Evolutionary conservation across 2,797 vertebrate species (phyloP).

Genomic region (Anisognathus igniventris): DNA sequence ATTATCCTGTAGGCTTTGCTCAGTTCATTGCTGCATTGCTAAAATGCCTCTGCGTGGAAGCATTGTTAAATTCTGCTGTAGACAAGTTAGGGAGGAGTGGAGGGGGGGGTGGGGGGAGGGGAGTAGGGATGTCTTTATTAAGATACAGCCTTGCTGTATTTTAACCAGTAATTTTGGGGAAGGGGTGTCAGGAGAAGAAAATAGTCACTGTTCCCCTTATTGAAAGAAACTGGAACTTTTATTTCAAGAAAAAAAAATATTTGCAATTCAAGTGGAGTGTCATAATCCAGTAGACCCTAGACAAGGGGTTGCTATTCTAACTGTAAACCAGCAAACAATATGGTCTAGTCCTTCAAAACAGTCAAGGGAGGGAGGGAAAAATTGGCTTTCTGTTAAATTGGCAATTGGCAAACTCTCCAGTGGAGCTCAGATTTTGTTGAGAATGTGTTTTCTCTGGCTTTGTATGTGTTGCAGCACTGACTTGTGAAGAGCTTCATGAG

Average conservation of each 20-base stretch:
- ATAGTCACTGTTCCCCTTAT: slow-evolving; percentile 72
- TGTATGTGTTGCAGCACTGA: background rate
- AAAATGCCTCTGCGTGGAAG: slow-evolving; percentile 7
- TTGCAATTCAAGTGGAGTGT: slow-evolving; percentile 28
- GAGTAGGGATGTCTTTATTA: slow-evolving; percentile 45
- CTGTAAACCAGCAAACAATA: slow-evolving; percentile 61
- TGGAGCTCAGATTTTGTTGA: slow-evolving; percentile 66
- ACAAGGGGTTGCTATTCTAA: slow-evolving; percentile 60
- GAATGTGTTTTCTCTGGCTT: slow-evolving; percentile 55
- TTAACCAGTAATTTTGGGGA: slow-evolving; percentile 70
- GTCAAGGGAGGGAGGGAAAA: slow-evolving; percentile 53
- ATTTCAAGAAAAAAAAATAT: slow-evolving; percentile 16
- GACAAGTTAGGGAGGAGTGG: slow-evolving; percentile 14
- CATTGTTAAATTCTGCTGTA: slow-evolving; percentile 70
- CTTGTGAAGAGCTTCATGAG: slow-evolving; percentile 38
- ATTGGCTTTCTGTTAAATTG: slow-evolving; percentile 72
- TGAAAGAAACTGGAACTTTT: slow-evolving; percentile 67
- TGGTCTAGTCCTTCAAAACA: slow-evolving; percentile 62
- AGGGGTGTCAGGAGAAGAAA: slow-evolving; percentile 70
- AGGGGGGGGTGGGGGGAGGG: background rate
- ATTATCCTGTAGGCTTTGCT: slow-evolving; percentile 9
- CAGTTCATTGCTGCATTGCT: background rate
- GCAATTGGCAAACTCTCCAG: slow-evolving; percentile 73
- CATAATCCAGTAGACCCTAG: slow-evolving; percentile 55
- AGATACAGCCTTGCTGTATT: slow-evolving; percentile 74